Evolutionary conservation across 2,113 vertebrate species (phyloP).

Genomic region (Hippocampus guttulatus): DNA sequence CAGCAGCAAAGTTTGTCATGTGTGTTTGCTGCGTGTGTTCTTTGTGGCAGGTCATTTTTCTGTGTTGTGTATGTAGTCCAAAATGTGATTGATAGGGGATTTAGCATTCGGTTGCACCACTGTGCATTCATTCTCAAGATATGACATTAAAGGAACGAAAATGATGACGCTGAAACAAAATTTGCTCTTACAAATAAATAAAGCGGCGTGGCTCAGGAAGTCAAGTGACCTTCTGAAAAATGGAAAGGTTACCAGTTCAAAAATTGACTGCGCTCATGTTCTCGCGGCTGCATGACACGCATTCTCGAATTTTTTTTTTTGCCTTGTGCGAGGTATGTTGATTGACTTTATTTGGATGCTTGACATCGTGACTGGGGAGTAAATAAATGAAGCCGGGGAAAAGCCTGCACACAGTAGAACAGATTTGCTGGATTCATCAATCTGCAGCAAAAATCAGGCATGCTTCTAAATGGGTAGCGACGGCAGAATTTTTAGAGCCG

Average conservation of each 20-base stretch:
- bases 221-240: neutral
- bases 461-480: neutral
- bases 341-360: neutral
- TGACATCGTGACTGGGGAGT: neutral
- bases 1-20: neutral
- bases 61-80: neutral
- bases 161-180: neutral
- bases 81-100: neutral
- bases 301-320: neutral
- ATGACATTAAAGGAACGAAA: neutral
- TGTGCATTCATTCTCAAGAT: neutral
- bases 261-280: neutral
- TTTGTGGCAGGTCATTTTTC: neutral
- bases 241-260: neutral
- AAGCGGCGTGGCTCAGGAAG: neutral
- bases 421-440: slow-evolving; percentile 20
- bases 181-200: neutral
- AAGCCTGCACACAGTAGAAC: slow-evolving; percentile 10
- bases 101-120: neutral
- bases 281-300: neutral
- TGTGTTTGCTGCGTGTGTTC: neutral
- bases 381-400: slow-evolving; percentile 5
- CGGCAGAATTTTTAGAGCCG: too few relatives aligned
- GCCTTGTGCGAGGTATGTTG: neutral
- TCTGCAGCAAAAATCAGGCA: slow-evolving; percentile 14